phyloP scores from a whole-genome alignment of 2,797 vertebrate species.

The Hyperoplus lanceolatus region DNA sequence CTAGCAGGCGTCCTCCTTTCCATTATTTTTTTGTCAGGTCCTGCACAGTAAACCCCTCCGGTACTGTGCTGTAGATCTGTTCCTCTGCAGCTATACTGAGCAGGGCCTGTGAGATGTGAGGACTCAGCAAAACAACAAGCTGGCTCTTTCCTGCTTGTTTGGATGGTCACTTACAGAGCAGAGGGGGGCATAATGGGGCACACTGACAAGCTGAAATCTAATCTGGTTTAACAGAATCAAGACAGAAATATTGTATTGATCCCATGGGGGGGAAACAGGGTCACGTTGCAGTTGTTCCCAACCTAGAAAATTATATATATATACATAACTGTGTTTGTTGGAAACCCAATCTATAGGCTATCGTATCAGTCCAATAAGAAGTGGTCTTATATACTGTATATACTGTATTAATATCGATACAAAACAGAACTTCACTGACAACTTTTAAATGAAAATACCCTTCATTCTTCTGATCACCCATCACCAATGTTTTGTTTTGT shows the following conservation, averaged over 20 bases:
- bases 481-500: neutral
- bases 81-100: conserved; percentile 75
- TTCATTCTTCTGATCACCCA: conserved; percentile 2
- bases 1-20: conserved; percentile 30
- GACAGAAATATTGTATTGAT: no score
- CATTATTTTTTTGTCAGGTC: conserved; percentile 63
- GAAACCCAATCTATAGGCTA: neutral
- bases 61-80: conserved; percentile 40
- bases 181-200: conserved; percentile 8
- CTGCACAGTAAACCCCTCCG: conserved; percentile 30
- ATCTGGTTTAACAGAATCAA: neutral
- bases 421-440: neutral
- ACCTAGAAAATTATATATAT: no score
- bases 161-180: conserved; percentile 9
- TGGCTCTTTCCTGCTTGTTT: conserved; percentile 32
- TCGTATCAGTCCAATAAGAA: no score
- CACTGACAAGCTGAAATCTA: conserved; percentile 5
- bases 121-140: conserved; percentile 80
- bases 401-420: neutral
- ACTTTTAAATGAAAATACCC: conserved; percentile 3
- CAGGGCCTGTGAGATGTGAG: conserved; percentile 65
- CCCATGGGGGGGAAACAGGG: no score
- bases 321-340: neutral
- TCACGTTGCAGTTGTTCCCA: no score
- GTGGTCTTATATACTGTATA: no score